These are phyloP conservation scores for human (Homo sapiens) DNA, from an alignment of 2,113 vertebrate species.

Conservation along the genomic window GRCh38 chr1:242399001-242399500, in stretches of 20 bases:
- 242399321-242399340: slow-evolving; percentile 37
- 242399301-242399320: slow-evolving; percentile 60
- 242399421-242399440: slow-evolving; percentile 49
- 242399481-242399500: slow-evolving; percentile 22
- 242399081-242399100: not conserved
- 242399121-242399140: not conserved
- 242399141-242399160: not conserved
- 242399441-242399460: slow-evolving; percentile 52
- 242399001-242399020: fast-evolving
- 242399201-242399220: slow-evolving; percentile 35
- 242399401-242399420: slow-evolving; percentile 69
- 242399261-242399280: slow-evolving; percentile 25
- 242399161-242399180: not conserved
- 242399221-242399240: slow-evolving; percentile 1
- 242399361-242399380: slow-evolving; percentile 58
- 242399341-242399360: slow-evolving; percentile 70
- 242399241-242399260: slow-evolving; percentile 60
- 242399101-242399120: not conserved
- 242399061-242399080: not conserved
- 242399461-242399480: slow-evolving; percentile 34
- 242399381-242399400: slow-evolving; percentile 58
- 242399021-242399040: not conserved
- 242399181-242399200: not conserved
- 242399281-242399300: slow-evolving; percentile 42
- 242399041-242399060: fast-evolving